Base-by-base conservation (phyloP, 2,888 invertebrate species). In the Tethea ocularis region DNA sequence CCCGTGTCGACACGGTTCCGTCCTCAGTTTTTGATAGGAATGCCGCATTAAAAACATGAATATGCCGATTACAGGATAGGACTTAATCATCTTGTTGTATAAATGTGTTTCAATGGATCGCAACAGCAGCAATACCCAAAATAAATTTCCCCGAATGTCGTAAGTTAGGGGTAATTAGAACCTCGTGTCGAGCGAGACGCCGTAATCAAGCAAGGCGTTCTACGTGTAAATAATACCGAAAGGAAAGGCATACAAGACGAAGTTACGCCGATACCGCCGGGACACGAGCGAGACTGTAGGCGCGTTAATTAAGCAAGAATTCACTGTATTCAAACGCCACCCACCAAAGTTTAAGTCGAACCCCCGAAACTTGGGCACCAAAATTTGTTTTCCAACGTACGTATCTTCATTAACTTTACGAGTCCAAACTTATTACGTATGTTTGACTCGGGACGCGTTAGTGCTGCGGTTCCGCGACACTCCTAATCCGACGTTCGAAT, bases 241-340 rank as follows among this genome's bases (percentile, higher is more conserved):
- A 72, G 75, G 73, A 73, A 77, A 72, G 64, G 70, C 76, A 76
- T 68, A 76, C 74, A 77, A 38, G 74, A 69, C 67, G 65, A 79
- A 80, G 78, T 80, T 80, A 73, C 72, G 46, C 46, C 20, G 46
- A 46, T 46, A 20, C 46, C 46, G 46, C 46, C 61, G 65, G 61
- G 64, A 67, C 62, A 70, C 63, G 56, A 58, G 61, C 69, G 67
- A 58, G 60, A 72, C 69, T 74, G 72, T 74, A 72, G 79, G 81
- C 77, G 80, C 83, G 87, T 84, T 89, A 91, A 91, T 91, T 91
- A 90, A 85, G 81, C 85, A 86, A 83, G 84, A 86, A 87, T 88
- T 81, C 81, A 82, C 84, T 82, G 87, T 88, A 89, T 88, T 88
- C 87, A 84, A 87, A 83, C 82, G 77, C 77, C 46, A 46, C n/a